phyloP scores from a whole-genome alignment of 1,140 invertebrate genomes.

The Cherax quadricarinatus region DNA sequence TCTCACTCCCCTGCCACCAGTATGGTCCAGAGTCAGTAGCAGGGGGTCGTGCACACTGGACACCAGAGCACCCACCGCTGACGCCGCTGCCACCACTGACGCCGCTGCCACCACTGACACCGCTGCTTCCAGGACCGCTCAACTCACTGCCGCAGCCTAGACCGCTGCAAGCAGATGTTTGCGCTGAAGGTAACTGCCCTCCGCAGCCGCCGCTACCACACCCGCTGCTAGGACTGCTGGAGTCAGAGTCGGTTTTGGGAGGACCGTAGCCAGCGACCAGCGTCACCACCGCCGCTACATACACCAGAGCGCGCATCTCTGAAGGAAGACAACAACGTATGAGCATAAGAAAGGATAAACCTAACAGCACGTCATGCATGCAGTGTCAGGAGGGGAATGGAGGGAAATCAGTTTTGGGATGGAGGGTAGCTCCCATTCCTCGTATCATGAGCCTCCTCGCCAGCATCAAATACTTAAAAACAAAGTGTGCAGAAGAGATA shows the following conservation, averaged over 20 bases:
- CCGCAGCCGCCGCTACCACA: background rate
- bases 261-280: conserved; percentile 15
- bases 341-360: too few relatives aligned
- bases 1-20: conserved; percentile 47
- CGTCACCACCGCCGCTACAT: background rate
- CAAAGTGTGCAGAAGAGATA: background rate
- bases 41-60: background rate
- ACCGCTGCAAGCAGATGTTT: background rate
- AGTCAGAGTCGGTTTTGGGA: background rate
- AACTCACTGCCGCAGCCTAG: background rate
- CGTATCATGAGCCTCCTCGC: background rate
- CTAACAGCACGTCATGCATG: too few relatives aligned
- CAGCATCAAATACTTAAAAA: background rate
- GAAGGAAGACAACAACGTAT: background rate
- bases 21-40: conserved; percentile 1
- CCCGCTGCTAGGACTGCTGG: background rate
- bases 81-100: background rate
- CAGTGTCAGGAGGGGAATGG: background rate
- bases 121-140: background rate
- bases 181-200: too few relatives aligned
- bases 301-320: conserved; percentile 19
- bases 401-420: background rate
- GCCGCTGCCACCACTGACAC: background rate
- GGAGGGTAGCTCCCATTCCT: background rate
- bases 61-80: conserved; percentile 1